A percentile compares a stretch with the other conserved stretches of the same genome.
These are phyloP conservation scores for Goniozus legneri DNA, from an alignment of 1,140 invertebrate genomes.

Conservation along the genomic window DNA sequence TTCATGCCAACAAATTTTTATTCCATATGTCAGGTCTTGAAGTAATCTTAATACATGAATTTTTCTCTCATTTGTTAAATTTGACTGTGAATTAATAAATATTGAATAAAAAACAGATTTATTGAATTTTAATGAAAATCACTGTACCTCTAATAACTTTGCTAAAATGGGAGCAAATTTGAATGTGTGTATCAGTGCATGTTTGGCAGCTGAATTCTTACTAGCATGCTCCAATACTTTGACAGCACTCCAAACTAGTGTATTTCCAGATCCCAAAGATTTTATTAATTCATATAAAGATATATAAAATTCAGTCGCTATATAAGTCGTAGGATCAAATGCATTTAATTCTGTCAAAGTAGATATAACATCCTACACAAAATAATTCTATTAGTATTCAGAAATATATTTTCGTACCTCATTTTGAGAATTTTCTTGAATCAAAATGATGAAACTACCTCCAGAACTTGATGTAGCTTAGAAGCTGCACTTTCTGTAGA, in stretches of 20 bases:
- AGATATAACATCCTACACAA: conserved; percentile 47
- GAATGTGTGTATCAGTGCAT: conserved; percentile 64
- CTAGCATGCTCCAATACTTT: conserved; percentile 61
- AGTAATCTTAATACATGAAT: conserved; percentile 49
- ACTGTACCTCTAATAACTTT: conserved; percentile 55
- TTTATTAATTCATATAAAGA: conserved; percentile 53
- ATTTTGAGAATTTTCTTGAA: not conserved
- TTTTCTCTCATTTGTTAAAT: conserved; percentile 47
- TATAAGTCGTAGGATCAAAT: conserved; percentile 54
- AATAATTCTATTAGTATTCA: not conserved
- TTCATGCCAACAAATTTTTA: conserved; percentile 69
- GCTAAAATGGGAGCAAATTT: conserved; percentile 66
- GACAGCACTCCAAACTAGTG: conserved; percentile 59
- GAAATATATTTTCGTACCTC: not conserved
- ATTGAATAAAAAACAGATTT: conserved; percentile 5
- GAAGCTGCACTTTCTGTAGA: conserved; percentile 44
- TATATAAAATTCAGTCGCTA: conserved; percentile 55
- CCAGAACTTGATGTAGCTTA: conserved; percentile 52
- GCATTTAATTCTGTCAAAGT: conserved; percentile 51
- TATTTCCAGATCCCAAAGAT: conserved; percentile 33
- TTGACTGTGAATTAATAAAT: conserved; percentile 22
- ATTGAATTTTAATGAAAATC: conserved; percentile 19
- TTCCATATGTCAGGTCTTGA: conserved; percentile 67
- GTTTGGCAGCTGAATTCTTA: conserved; percentile 58
- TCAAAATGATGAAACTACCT: conserved; percentile 34